Evolutionary conservation across 2,113 vertebrate genomes (phyloP).

Genomic region (Rana temporaria): DNA sequence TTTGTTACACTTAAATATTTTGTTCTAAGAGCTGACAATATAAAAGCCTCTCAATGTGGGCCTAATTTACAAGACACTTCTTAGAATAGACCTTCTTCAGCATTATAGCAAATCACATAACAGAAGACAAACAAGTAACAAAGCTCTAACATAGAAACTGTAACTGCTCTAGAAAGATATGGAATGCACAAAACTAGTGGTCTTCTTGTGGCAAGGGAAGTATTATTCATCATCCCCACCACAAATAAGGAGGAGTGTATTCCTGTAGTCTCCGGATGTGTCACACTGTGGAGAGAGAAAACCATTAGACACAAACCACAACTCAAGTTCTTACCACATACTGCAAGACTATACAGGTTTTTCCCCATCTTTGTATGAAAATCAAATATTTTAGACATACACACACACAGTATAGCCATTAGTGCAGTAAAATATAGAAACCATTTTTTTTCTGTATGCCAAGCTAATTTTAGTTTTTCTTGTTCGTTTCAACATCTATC

Average conservation of each 20-base stretch:
- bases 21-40: neutral
- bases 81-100: neutral
- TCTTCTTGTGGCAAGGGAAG: conserved; percentile 8
- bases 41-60: neutral
- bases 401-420: neutral
- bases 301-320: conserved; percentile 19
- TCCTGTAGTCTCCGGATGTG: conserved; percentile 91
- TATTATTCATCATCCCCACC: conserved; percentile 86
- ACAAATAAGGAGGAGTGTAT: conserved; percentile 87
- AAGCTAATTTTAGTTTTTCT: no score
- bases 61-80: neutral
- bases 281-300: conserved; percentile 80
- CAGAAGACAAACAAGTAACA: neutral
- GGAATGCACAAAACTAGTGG: neutral
- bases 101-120: neutral
- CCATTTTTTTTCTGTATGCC: no score
- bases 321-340: conserved; percentile 50
- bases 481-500: no score
- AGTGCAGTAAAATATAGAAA: no score
- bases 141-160: neutral
- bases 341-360: neutral
- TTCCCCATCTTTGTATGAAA: neutral
- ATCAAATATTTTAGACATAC: no score
- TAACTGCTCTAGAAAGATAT: neutral
- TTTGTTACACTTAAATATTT: neutral